Conservation (phyloP, 2,797 vertebrate genomes). For the Choloepus didactylus region DNA sequence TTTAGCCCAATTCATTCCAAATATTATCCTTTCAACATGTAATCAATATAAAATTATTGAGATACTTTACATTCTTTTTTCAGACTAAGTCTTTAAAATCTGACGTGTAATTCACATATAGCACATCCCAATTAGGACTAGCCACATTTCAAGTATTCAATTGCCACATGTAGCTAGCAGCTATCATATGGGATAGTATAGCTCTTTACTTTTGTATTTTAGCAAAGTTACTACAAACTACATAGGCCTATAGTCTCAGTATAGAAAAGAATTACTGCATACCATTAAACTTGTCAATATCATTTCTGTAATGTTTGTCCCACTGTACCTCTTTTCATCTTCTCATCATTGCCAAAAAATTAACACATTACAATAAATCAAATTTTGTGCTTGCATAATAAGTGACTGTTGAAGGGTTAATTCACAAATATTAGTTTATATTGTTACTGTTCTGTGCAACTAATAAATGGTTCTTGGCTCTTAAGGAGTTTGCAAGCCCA, state of each 20-base stretch:
- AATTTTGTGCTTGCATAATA: background rate
- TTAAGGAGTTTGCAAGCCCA: background rate
- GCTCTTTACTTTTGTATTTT: background rate
- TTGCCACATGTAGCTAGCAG: background rate
- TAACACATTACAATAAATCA: background rate
- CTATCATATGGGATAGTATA: background rate
- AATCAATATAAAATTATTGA: slow-evolving; percentile 7
- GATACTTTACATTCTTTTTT: background rate
- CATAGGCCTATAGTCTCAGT: background rate
- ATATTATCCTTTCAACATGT: background rate
- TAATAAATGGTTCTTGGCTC: background rate
- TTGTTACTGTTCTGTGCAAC: background rate
- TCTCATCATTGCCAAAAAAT: background rate
- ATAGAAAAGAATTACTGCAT: background rate
- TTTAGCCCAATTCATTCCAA: background rate
- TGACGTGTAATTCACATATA: background rate
- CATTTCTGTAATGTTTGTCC: background rate
- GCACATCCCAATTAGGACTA: background rate
- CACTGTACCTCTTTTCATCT: background rate
- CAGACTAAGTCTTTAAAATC: background rate
- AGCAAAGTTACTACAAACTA: background rate
- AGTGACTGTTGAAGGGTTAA: background rate
- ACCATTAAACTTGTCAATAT: background rate
- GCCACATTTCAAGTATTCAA: background rate
- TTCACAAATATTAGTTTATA: background rate